These are phyloP conservation scores for Scomber japonicus DNA, from an alignment of 2,113 vertebrate species.

Conservation along the genomic window DNA sequence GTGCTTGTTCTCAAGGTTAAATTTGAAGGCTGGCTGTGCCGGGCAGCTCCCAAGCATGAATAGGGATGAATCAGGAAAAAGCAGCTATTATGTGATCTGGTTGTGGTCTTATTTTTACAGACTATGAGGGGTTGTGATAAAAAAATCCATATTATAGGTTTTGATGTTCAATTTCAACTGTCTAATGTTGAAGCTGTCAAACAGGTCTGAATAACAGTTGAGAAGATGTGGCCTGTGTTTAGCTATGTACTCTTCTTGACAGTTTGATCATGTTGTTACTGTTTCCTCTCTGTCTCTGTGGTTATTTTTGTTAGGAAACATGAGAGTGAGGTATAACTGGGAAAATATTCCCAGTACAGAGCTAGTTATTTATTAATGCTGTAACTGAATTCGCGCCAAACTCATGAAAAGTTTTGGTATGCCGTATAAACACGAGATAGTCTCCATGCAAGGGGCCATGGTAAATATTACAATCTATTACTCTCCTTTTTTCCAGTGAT, in stretches of 20 bases:
- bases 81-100: background rate
- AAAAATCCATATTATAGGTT: conserved; percentile 1
- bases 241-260: background rate
- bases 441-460: too few species aligned
- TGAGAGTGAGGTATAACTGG: background rate
- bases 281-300: background rate
- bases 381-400: too few species aligned
- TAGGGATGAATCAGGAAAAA: conserved; percentile 37
- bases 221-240: background rate
- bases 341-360: background rate
- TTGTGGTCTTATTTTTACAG: background rate
- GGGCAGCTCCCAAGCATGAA: conserved; percentile 46
- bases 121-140: too few species aligned
- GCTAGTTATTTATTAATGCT: too few species aligned
- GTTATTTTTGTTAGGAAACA: background rate
- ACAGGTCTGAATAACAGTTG: too few species aligned
- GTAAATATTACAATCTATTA: too few species aligned
- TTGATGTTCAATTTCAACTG: background rate
- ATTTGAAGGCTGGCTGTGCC: conserved; percentile 32
- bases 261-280: background rate
- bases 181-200: too few species aligned
- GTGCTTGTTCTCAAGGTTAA: conserved; percentile 51
- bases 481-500: too few species aligned
- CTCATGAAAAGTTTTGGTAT: too few species aligned
- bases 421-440: too few species aligned